Base-by-base conservation (phyloP, 2,888 invertebrate species). In the Galerucella nymphaeae region DNA sequence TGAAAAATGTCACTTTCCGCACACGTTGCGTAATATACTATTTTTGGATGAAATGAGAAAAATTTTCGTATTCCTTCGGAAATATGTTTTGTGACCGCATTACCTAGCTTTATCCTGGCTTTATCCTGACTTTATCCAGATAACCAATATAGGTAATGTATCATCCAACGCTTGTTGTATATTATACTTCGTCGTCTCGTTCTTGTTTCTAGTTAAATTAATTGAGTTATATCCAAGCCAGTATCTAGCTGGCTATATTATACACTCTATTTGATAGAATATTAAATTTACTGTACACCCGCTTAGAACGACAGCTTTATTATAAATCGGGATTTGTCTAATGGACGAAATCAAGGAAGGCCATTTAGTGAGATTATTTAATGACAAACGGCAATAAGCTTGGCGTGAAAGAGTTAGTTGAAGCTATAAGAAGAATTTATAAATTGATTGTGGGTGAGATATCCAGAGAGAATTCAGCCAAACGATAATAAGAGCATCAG, bases 241-340 rank as follows among this genome's bases (percentile, higher is more conserved):
- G 45, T 45, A 45, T 45, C 45, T 45, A 53, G 18, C 16, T 53
- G 53, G 10, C 10, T 53, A 18, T 53, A 53, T 18, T 53, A 53
- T 45, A 53, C 53, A 53, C 18, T 53, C 53, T 53, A 53, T 53
- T 53, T 53, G 18, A 53, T 53, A 53, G 53, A 53, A 53, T 53
- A 53, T 53, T 18, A 18, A 53, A 53, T 53, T 53, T 16, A 11
- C 53, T 18, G 2, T 16, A 16, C 53, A 18, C 18, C 9, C 10
- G 8, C 53, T 16, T 53, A 16, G 53, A 16, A 53, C 18, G 53
- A 53, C 53, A 18, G 53, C 16, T 53, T 16, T 53, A 53, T 53
- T 53, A 53, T 53, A 53, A 53, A 53, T 16, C 9, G 2, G 53
- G 16, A 53, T 53, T 2, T 53, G 18, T n/a, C 16, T 53, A 53